Evolutionary conservation across 2,888 invertebrate genomes (phyloP).

Genomic region (Liodrosophila aerea): DNA sequence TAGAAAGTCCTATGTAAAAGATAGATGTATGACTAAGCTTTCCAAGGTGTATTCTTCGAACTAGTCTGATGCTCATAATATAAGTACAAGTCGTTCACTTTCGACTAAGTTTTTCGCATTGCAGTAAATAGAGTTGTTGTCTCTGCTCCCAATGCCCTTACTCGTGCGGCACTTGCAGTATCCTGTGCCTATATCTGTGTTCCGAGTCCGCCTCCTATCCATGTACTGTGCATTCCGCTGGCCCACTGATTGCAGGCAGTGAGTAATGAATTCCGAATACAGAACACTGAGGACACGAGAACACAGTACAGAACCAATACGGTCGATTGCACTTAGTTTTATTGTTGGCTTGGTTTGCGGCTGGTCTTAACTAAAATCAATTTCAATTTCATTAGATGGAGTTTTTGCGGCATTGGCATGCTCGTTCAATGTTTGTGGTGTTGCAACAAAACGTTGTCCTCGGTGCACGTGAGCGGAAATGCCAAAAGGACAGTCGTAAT

Average conservation of each 20-base stretch:
- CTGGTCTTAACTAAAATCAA: constrained; percentile 55
- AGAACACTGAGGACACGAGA: no score
- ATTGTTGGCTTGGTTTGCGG: constrained; percentile 32
- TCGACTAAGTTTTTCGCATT: no score
- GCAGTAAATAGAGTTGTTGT: constrained; percentile 11
- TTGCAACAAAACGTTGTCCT: constrained; percentile 22
- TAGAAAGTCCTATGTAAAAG: no score
- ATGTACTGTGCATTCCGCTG: constrained; percentile 6
- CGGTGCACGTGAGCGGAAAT: constrained; percentile 33
- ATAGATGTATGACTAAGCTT: no score
- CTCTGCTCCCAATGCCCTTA: no score
- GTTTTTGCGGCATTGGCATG: constrained; percentile 49
- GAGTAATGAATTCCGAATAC: no score
- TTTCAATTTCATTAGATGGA: constrained; percentile 62
- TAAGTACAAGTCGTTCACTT: no score
- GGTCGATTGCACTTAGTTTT: constrained; percentile 43
- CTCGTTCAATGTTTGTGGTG: constrained; percentile 30
- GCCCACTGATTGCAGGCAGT: constrained; percentile 20
- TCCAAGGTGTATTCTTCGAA: no score
- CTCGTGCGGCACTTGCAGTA: no score
- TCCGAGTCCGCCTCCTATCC: no score
- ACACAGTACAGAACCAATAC: constrained; percentile 14
- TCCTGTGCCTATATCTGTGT: no score
- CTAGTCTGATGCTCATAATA: no score
- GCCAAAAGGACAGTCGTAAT: constrained; percentile 16